Conservation (phyloP, 2,113 vertebrate species). For the Urocolius indicus region DNA sequence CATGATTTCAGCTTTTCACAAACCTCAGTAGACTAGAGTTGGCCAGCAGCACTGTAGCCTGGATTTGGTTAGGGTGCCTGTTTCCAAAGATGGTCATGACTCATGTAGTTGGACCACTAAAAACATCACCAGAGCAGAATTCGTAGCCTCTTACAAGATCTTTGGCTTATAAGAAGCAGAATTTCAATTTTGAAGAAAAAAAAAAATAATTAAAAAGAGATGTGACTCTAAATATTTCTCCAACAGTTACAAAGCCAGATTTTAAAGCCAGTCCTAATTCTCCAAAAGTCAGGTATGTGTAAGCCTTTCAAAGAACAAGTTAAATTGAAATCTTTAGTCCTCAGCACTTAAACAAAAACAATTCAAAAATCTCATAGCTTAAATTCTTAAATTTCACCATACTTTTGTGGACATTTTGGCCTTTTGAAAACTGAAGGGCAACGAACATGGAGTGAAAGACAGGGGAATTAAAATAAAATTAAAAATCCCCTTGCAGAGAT, state of each 20-base stretch:
- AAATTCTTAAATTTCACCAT: neutral
- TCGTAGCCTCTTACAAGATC: neutral
- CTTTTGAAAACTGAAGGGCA: neutral
- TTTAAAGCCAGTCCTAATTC: neutral
- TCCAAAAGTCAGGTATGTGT: neutral
- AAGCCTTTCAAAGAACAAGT: neutral
- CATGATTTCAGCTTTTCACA: neutral
- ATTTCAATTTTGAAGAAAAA: neutral
- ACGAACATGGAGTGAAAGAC: neutral
- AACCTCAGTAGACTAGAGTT: neutral
- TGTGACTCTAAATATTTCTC: neutral
- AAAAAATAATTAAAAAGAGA: rapidly evolving
- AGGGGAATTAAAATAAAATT: neutral
- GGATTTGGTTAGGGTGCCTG: neutral
- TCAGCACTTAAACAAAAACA: neutral
- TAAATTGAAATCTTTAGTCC: neutral
- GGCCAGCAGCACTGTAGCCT: neutral
- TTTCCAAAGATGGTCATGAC: neutral
- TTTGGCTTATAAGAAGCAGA: neutral
- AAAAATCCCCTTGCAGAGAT: neutral
- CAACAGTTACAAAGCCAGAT: neutral
- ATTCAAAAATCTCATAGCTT: rapidly evolving
- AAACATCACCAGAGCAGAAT: neutral
- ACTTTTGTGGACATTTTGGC: neutral
- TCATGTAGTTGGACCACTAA: neutral